Evolutionary conservation across 2,888 invertebrate genomes (phyloP), one percentile per base, ranked within the genome.

Genomic region (Pammene fasciana): DNA sequence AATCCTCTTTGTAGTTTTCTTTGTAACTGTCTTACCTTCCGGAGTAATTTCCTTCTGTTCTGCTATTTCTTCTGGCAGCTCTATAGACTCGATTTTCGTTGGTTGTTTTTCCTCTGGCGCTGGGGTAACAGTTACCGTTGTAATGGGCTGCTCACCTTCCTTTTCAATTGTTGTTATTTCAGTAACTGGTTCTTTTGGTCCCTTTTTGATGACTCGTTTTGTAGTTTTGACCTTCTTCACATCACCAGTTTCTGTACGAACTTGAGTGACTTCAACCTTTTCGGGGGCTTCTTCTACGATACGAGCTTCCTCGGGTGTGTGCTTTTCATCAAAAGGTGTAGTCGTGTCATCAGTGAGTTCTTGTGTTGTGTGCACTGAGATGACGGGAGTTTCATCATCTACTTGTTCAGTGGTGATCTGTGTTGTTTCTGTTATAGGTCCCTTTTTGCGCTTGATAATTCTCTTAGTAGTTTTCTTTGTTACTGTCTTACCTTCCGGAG

Each of bases 171-270:
- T 93, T 4, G 88, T 82, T n/a, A 89, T 89, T 77, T 89, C 90
- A 0, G 93, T 92, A 9, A 89, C 81, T 75, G 92, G 92, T 71
- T 87, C 79, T 61, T 91, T 90, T 0, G 79, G 78, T 0, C 88
- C 93, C 64, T 85, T 90, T 73, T 88, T 94, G 0, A 92, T 86
- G 5, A 86, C 84, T 0, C 90, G 90, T 71, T 87, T 93, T 5
- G 88, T 92, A 0, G 84, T 85, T 3, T 81, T 85, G 57, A 85
- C 84, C 68, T 82, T 81, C 43, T 83, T 82, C 2, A 82, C 74
- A 64, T 83, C 85, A 2, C 84, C 86, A 70, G 81, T 77, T 57
- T 84, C 75, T 0, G 89, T 88, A 7, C 83, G 81, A 11, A 89
- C 85, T 76, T 90, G 87, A 4, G 87, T 86, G 0, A 89, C 8